Base-by-base conservation (phyloP, 2,888 invertebrate genomes). In the Cryptocheilus praepositus region DNA sequence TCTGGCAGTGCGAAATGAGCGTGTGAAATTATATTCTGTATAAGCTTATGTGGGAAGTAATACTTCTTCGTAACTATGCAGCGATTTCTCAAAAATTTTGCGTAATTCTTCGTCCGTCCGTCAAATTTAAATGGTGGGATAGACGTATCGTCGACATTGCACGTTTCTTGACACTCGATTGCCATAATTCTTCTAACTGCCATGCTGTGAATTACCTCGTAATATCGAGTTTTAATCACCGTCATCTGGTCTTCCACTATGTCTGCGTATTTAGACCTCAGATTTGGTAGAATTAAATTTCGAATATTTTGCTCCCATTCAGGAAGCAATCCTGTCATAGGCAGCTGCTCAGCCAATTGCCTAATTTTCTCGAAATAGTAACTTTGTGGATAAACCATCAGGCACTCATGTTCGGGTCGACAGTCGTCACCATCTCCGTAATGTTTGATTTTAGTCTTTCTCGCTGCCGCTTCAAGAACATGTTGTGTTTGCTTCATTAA, bases 101-200 rank as follows among this genome's bases (percentile, higher is more conserved):
- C 82, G 79, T 92, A 93, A 74, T 91, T 90, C 16, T 49, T 49
- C 8, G 49, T 49, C 18, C 49, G 56, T n/a, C 44, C 56, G 0
- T 91, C 90, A 75, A 90, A 91, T 83, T 92, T 93, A 81, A 63
- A 93, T 93, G 67, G 91, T 88, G 22, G 89, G 87, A 81, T 63
- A 82, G 83, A 70, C 90, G 89, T 67, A 90, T 89, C 18, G 88
- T 86, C 64, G 0, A 45, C n/a, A 13, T 67, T 71, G 22, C 91
- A 89, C 2, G 91, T 88, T 5, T 91, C 90, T 46, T 92, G 91
- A 0, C 92, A 92, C 45, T 90, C 85, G 60, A 93, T 92, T 44
- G 91, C 90, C 16, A 94, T 90, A 62, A 93, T 91, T 43, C 91
- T 91, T 80, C 92, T 92, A 55, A 94, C 91, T 13, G 93, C 93